Base-by-base conservation (phyloP, 1,140 invertebrate genomes). In the Tetramorium simillimum region DNA sequence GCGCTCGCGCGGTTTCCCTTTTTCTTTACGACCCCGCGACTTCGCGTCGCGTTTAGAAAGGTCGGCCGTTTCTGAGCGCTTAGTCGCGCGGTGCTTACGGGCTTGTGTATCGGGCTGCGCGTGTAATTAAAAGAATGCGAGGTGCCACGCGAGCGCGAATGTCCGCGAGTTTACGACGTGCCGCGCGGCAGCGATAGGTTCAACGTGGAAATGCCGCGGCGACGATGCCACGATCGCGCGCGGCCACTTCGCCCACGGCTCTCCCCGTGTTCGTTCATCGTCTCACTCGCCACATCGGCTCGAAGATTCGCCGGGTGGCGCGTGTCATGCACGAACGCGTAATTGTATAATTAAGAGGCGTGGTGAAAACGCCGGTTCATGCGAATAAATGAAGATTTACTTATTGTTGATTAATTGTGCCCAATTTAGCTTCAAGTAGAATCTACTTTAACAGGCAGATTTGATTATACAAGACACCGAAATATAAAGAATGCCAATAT, bases 91-190 rank as follows among this genome's bases (percentile, higher is more conserved):
- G 28, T 16, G 51, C 46, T 51, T 43, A 37, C 4, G 24, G 16
- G 49, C 63, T 49, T 81, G 65, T 69, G 40, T 85, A 86, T 88
- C 81, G 63, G 46, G 18, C n/a, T 24, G n/a, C n/a, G 12, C 14
- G 21, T 24, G 46, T 80, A 91, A 91, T 90, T 91, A 91, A 90
- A 91, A 91, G 87, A 91, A 91, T 87, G 49, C 58, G 46, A 40
- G 24, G 43, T 51, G 88, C 43, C 82, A 82, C 77, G 49, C 72
- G 60, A 58, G 67, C 73, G 56, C 65, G 73, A 91, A 89, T 88
- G 80, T 91, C 90, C 67, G 40, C 73, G 65, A 90, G 28, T 90
- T 91, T 91, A 91, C 87, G 90, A 86, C 60, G 40, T 46, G 65
- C 76, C 14, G 37, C 28, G 18, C 49, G 81, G 49, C 9, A 56